Base-by-base conservation (phyloP, 30 jellyfish, hydroid and myxozoan genomes). In the Sanderia malayensis region DNA sequence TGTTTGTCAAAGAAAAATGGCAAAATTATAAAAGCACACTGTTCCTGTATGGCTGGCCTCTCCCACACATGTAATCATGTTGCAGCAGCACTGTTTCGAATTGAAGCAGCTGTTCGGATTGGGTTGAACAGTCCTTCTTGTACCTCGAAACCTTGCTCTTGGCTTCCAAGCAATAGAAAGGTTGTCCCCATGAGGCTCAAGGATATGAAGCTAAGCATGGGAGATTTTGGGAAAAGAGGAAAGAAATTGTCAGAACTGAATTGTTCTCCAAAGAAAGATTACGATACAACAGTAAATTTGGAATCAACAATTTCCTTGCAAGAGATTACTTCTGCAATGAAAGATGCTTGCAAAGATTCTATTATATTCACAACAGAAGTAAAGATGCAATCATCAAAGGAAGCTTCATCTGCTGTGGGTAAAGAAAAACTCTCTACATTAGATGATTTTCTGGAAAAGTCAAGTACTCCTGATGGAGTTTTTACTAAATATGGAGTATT, bases 21-120 rank as follows among this genome's bases (percentile, higher is more conserved):
- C 31, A 81, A 70, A 57, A 45, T 68, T 9, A 29, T 24, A 11
- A 33, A 67, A 11, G 37, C 70, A 25, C 77, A 66, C 30, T 79
- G 83, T 68, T 10, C 92, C 1, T 79, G 83, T 62, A 58, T 65
- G 80, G 80, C 80, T 17, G 88, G 88, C 10, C 62, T 22, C n/a
- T n/a, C n/a, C n/a, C n/a, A n/a, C n/a, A n/a, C n/a, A n/a, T n/a
- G n/a, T n/a, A n/a, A n/a, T n/a, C 64, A 67, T 67, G 80, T 67
- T 67, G 80, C 80, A 19, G 64, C 66, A 13, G 68, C 68, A 31
- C 66, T 67, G 15, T 67, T 67, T 67, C 71, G 90, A 30, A 27
- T 79, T n/a, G 82, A 79, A 79, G 90, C 90, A 23, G 76, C 82
- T 1, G 19, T 31, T 34, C 28, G 87, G 49, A 29, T 76, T 11